Base-by-base conservation (phyloP, 2,888 invertebrate genomes). In the Drosophila mimica region DNA sequence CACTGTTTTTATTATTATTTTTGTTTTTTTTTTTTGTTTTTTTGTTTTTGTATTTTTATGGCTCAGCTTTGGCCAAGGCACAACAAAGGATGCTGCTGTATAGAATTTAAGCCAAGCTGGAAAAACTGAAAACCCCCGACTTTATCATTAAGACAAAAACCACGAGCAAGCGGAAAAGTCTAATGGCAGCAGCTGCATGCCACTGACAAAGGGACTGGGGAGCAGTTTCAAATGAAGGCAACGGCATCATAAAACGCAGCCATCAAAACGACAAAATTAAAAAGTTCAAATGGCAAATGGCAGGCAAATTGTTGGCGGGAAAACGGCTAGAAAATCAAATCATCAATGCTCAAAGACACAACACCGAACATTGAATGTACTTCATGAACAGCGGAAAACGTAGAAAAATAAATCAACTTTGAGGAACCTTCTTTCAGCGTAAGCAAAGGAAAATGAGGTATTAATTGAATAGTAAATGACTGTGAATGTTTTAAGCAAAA, bases 221-320 rank as follows among this genome's bases (percentile, higher is more conserved):
- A 64, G 67, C 63, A 61, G 80, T 62, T 68, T 68, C 65, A 79
- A 68, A 76, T 66, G 61, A 71, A 86, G 83, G 81, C 83, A 88
- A 84, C 78, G 84, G 79, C 84, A 83, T 85, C 85, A 86, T 85
- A 85, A 86, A 86, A 88, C 87, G 87, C 89, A 86, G 89, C 78
- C 89, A 88, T 86, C 85, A 84, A 86, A 86, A 80, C 80, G 87
- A 83, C 88, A 87, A 76, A 88, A 86, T 88, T 88, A 88, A 88
- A 85, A 86, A 86, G 87, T 88, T 86, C 82, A 85, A 88, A 88
- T 86, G 85, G 72, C 83, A 88, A 84, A 87, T 78, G 82, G 72
- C 80, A 84, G 73, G 80, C 88, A 87, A 88, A 85, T 83, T 76
- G 81, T 79, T 60, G 43, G 83, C 78, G 61, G 65, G 68, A 72